These are phyloP conservation scores for Notechis scutatus DNA, from an alignment of 2,113 vertebrate species.

Conservation along the genomic window DNA sequence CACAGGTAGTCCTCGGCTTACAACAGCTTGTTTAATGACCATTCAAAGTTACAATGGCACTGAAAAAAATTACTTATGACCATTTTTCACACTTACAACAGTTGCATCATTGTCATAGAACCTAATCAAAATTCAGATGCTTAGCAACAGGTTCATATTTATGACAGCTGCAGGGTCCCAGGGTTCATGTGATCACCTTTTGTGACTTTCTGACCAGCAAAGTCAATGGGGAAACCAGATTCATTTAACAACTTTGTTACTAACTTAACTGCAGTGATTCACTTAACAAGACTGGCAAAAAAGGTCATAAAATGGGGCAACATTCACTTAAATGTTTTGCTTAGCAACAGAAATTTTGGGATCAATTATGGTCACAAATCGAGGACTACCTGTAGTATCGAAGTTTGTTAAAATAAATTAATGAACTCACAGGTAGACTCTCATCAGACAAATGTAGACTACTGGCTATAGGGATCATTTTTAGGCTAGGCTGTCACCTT, in stretches of 20 bases:
- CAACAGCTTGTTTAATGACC: neutral
- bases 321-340: neutral
- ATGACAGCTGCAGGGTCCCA: neutral
- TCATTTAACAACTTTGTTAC: neutral
- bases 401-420: neutral
- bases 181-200: neutral
- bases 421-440: constrained; percentile 19
- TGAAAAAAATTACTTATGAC: neutral
- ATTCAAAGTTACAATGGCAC: neutral
- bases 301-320: neutral
- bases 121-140: neutral
- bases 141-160: neutral
- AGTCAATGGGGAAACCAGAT: neutral
- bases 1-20: neutral
- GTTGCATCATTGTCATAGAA: neutral
- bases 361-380: neutral
- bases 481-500: neutral
- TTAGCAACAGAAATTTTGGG: neutral
- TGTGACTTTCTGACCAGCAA: neutral
- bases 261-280: neutral
- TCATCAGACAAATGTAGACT: neutral
- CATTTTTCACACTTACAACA: neutral
- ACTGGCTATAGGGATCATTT: neutral
- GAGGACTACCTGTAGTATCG: neutral
- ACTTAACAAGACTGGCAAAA: neutral